A percentile compares a stretch with the other conserved stretches of the same genome.
Conservation (phyloP, 2,888 invertebrate species). For the Dendrolimus pini region DNA sequence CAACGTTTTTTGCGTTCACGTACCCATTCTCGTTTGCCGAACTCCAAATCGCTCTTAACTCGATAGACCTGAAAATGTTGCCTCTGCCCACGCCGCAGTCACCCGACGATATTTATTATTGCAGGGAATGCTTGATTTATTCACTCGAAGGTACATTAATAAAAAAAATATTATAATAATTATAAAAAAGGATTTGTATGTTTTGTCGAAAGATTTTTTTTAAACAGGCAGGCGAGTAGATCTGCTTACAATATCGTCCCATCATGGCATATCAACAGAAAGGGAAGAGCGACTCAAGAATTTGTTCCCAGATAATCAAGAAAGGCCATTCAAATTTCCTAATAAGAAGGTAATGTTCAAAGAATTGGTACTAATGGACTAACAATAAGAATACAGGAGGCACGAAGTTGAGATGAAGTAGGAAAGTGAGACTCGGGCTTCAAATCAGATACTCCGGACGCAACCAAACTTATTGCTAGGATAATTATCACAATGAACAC, state of each 20-base stretch:
- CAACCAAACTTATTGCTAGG: too few species aligned
- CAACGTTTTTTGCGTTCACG: slow-evolving; percentile 93
- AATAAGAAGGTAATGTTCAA: slow-evolving; percentile 79
- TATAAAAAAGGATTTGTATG: neutral
- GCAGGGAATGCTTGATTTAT: slow-evolving; percentile 86
- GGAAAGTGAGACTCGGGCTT: too few species aligned
- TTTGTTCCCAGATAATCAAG: slow-evolving; percentile 83
- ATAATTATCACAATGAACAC: too few species aligned
- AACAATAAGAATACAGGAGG: neutral
- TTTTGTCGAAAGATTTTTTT: slow-evolving; percentile 1
- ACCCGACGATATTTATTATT: slow-evolving; percentile 88
- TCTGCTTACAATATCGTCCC: slow-evolving; percentile 88
- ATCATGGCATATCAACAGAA: slow-evolving; percentile 83
- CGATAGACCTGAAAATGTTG: slow-evolving; percentile 80
- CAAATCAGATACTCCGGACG: too few species aligned
- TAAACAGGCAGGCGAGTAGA: slow-evolving; percentile 80
- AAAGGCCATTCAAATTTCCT: slow-evolving; percentile 84
- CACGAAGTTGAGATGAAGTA: too few species aligned
- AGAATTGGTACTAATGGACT: slow-evolving; percentile 24
- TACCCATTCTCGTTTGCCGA: slow-evolving; percentile 93
- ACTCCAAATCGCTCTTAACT: slow-evolving; percentile 82
- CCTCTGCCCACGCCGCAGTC: slow-evolving; percentile 44
- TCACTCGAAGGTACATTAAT: slow-evolving; percentile 83
- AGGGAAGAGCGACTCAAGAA: slow-evolving; percentile 83
- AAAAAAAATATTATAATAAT: neutral